Evolutionary conservation across 1,140 invertebrate genomes (phyloP).

Genomic region (Lordiphosa stackelbergi): DNA sequence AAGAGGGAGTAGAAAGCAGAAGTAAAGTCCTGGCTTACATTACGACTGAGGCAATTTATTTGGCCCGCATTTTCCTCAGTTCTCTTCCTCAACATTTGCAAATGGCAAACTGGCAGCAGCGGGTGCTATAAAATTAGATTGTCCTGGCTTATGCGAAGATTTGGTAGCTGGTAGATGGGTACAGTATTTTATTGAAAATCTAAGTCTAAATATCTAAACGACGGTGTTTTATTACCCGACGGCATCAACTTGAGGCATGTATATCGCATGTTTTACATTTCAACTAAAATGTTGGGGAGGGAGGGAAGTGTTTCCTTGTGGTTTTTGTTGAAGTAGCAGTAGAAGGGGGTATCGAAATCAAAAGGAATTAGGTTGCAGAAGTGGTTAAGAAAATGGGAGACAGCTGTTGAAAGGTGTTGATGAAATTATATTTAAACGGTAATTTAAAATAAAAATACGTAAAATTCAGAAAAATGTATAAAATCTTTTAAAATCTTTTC

Average conservation of each 20-base stretch:
- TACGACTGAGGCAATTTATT: conserved; percentile 68
- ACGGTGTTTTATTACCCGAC: conserved; percentile 69
- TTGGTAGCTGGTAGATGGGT: conserved; percentile 49
- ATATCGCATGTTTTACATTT: conserved; percentile 50
- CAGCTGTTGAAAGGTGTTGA: too few species aligned
- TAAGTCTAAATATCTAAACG: conserved; percentile 68
- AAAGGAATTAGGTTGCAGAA: too few species aligned
- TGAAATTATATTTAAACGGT: too few species aligned
- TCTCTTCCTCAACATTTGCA: conserved; percentile 13
- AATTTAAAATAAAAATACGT: too few species aligned
- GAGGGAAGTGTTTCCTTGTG: not conserved
- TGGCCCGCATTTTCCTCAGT: conserved; percentile 32
- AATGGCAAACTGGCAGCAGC: conserved; percentile 20
- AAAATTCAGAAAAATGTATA: too few species aligned
- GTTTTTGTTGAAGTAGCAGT: conserved; percentile 4
- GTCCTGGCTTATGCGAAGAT: conserved; percentile 64
- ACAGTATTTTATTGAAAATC: conserved; percentile 67
- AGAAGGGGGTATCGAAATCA: not conserved
- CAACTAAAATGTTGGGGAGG: conserved; percentile 8
- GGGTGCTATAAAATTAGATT: conserved; percentile 66
- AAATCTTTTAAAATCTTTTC: too few species aligned
- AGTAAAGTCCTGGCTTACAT: conserved; percentile 47
- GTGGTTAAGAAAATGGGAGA: too few species aligned
- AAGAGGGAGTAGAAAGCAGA: not conserved
- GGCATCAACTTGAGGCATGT: conserved; percentile 34